Evolutionary conservation across 2,797 vertebrate species (phyloP).

Genomic region (Lagorchestes hirsutus): DNA sequence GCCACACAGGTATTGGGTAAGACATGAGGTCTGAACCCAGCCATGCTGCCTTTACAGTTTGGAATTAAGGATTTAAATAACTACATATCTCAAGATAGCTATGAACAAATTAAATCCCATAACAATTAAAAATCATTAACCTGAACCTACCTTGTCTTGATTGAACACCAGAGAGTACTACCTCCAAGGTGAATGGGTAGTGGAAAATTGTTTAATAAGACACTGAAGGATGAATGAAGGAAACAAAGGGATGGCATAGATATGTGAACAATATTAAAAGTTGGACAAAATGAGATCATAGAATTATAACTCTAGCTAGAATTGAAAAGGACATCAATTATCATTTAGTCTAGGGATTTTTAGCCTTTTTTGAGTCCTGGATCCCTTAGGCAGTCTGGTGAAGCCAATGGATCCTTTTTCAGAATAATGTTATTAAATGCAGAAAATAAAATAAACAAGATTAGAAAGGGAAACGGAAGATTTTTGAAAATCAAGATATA

Average conservation of each 20-base stretch:
- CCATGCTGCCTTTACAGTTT: not conserved
- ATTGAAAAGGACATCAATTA: not conserved
- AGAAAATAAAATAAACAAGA: not conserved
- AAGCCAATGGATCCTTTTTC: not conserved
- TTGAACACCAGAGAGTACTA: not conserved
- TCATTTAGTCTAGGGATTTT: not conserved
- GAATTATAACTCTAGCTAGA: not conserved
- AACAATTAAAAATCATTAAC: not conserved
- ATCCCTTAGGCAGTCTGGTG: not conserved
- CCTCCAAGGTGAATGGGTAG: not conserved
- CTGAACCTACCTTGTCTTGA: not conserved
- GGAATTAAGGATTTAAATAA: not conserved
- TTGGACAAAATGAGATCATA: not conserved
- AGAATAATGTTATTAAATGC: not conserved
- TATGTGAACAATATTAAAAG: not conserved
- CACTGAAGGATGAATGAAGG: not conserved
- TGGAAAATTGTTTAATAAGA: not conserved
- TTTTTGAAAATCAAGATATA: not conserved
- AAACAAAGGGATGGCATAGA: not conserved
- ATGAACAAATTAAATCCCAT: not conserved
- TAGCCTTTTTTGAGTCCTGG: not conserved
- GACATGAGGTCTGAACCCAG: not conserved
- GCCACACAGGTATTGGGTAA: not conserved
- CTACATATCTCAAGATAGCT: not conserved
- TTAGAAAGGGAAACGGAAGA: not conserved